Evolutionary conservation across 2,113 vertebrate species (phyloP).

Genomic region (Festucalex cinctus): DNA sequence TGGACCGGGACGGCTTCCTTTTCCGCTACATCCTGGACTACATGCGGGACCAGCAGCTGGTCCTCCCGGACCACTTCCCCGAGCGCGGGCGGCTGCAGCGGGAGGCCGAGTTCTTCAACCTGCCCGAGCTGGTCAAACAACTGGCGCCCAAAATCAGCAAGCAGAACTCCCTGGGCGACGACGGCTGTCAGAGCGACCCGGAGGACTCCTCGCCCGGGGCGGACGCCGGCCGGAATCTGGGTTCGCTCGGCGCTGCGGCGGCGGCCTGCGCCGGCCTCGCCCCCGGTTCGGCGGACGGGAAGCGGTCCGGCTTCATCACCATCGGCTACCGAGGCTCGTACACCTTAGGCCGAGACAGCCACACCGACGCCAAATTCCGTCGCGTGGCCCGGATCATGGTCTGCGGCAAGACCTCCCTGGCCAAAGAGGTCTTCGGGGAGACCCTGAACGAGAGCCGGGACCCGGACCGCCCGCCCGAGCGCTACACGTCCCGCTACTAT

Average conservation of each 20-base stretch:
- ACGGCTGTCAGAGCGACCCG: constrained; percentile 82
- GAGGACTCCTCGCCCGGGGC: constrained; percentile 81
- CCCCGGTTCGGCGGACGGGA: constrained; percentile 59
- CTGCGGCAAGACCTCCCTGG: constrained; percentile 88
- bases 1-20: constrained; percentile 90
- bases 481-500: constrained; percentile 92
- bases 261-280: constrained; percentile 50
- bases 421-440: constrained; percentile 94
- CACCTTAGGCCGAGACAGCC: constrained; percentile 88
- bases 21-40: constrained; percentile 94
- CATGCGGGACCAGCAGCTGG: constrained; percentile 87
- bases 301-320: constrained; percentile 87
- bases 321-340: constrained; percentile 90
- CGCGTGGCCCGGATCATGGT: constrained; percentile 92
- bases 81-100: constrained; percentile 85
- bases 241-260: constrained; percentile 49
- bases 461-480: constrained; percentile 86
- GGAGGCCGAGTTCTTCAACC: constrained; percentile 89
- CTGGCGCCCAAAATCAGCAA: constrained; percentile 83
- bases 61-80: constrained; percentile 90
- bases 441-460: constrained; percentile 92
- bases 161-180: constrained; percentile 84
- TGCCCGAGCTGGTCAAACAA: constrained; percentile 84
- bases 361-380: constrained; percentile 90
- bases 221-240: constrained; percentile 65